Conservation (phyloP, 2,113 vertebrate species). For the Amblyopsis rosae region DNA sequence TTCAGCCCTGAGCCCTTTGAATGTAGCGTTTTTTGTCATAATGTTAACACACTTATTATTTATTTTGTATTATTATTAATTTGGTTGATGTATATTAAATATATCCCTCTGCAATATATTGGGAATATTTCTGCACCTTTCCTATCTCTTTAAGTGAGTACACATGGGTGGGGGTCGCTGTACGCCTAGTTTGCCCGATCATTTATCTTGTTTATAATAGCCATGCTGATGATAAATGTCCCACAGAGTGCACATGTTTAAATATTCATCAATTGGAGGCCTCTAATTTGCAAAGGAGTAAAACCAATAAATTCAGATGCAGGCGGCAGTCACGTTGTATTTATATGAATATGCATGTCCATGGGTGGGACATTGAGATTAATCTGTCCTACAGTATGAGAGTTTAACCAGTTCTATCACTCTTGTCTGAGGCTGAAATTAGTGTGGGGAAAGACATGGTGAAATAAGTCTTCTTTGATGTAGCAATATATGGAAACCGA, state of each 20-base stretch:
- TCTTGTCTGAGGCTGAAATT: slow-evolving; percentile 40
- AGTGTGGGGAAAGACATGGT: slow-evolving; percentile 41
- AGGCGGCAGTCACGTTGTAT: slow-evolving; percentile 74
- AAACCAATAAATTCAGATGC: slow-evolving; percentile 79
- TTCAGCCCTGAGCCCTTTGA: no score
- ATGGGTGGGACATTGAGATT: slow-evolving; percentile 73
- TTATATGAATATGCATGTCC: slow-evolving; percentile 77
- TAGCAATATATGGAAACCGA: slow-evolving; percentile 22
- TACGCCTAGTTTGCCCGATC: slow-evolving; percentile 87
- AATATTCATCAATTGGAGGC: slow-evolving; percentile 92
- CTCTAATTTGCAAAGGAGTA: slow-evolving; percentile 77
- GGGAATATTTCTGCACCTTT: no score
- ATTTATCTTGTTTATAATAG: slow-evolving; percentile 99
- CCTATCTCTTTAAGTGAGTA: slow-evolving; percentile 17
- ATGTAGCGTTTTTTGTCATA: no score
- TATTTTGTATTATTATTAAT: no score
- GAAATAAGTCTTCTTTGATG: slow-evolving; percentile 37
- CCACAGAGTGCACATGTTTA: slow-evolving; percentile 95
- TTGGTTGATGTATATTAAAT: no score
- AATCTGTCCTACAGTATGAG: slow-evolving; percentile 56
- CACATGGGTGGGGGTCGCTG: slow-evolving; percentile 42
- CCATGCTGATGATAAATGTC: slow-evolving; percentile 91
- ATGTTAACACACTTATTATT: no score
- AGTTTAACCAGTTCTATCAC: slow-evolving; percentile 62
- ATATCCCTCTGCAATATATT: no score